Conservation (phyloP, 2,888 invertebrate species). For the Drosophila tripunctata region DNA sequence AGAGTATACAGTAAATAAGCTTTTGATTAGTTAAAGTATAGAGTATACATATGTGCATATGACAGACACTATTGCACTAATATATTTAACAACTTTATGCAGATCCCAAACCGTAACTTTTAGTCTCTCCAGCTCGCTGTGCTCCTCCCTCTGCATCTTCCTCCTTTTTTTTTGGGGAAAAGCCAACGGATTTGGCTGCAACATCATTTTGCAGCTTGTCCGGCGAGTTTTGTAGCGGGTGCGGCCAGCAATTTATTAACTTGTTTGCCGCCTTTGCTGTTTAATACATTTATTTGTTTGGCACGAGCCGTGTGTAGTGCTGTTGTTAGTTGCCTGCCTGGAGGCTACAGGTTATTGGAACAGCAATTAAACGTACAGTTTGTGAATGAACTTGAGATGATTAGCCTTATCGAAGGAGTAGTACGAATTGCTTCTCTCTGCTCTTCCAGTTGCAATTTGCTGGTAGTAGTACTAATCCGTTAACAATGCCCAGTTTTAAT, state of each 20-base stretch:
- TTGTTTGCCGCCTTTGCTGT: conserved; percentile 8
- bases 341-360: conserved; percentile 68
- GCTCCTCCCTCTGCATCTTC: conserved; percentile 5
- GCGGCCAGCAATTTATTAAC: conserved; percentile 54
- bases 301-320: conserved; percentile 45
- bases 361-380: conserved; percentile 29
- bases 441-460: background rate
- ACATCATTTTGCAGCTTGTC: conserved; percentile 25
- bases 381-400: background rate
- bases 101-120: conserved; percentile 1
- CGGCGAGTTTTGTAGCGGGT: conserved; percentile 30
- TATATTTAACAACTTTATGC: conserved; percentile 3
- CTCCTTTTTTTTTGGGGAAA: background rate
- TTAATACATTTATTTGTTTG: conserved; percentile 29
- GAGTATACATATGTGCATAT: background rate
- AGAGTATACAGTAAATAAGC: background rate
- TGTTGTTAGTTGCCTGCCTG: conserved; percentile 36
- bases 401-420: background rate
- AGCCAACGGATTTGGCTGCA: conserved; percentile 5
- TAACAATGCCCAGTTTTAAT: background rate
- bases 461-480: background rate
- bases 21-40: background rate
- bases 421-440: background rate
- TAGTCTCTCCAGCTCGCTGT: background rate
- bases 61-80: background rate